Evolutionary conservation across 2,888 invertebrate genomes (phyloP), one percentile per base, ranked within the genome.

Genomic region (Alitta virens): DNA sequence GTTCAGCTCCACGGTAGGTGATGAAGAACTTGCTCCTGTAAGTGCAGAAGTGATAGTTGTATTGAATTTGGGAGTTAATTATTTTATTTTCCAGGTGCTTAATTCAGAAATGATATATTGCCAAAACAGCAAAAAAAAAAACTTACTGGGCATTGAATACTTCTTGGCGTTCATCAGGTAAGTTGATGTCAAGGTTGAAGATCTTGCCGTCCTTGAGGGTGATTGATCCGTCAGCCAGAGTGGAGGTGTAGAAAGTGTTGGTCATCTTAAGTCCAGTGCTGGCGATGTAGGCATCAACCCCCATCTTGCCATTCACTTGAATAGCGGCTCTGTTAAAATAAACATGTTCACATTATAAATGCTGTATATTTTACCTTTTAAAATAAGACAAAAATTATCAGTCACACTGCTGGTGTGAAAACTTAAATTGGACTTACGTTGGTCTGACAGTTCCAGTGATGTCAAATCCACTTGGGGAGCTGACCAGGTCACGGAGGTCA

Each of bases 121-220:
- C 42, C 42, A 12, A 40, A 16, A 40, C 16, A n/a, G n/a, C 7
- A 9, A 49, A 49, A 21, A 33, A 33, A 33, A 21, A 23, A 56
- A 79, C 78, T 70, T 73, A 83, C 74, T 77, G 87, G 1, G 89
- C 88, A 72, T 89, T 89, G 67, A 95, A 88, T 65, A 96, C 88
- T 81, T 95, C 94, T 72, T 91, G 89, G 73, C 89, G 91, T 58
- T 91, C 88, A 74, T 89, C 88, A 0, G 94, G 95, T 66, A 94
- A 83, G 66, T 90, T 90, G 64, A 95, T 85, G 67, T 91, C 88
- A 3, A 93, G 83, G 49, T 88, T 87, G 2, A 91, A 83, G 9
- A 89, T 79, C 65, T 87, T 86, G 1, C 87, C 84, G 0, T 90
- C 89, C 18, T 89, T 85, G 14, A 94, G 80, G 63, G 87, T 87